Evolutionary conservation across 2,888 invertebrate genomes (phyloP), one percentile per base, ranked within the genome.

Genomic region (Phlogophora meticulosa): DNA sequence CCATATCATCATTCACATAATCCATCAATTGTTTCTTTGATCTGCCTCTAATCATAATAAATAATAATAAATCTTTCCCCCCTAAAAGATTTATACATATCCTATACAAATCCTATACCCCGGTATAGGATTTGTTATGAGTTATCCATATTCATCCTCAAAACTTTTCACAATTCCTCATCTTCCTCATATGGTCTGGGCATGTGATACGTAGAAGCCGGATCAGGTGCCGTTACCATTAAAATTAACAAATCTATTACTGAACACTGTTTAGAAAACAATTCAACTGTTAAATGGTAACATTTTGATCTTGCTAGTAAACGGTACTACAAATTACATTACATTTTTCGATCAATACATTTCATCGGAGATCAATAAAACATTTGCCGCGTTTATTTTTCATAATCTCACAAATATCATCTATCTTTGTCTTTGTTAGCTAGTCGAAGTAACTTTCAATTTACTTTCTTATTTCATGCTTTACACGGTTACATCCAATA

Each of bases 381-480:
- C 46, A 71, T 67, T 73, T 72, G 65, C 51, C 51, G 62, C 63
- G 34, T 61, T 73, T 82, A 83, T 76, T 76, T 80, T 72, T 80
- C 70, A 74, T 81, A 80, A 84, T 78, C 76, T 78, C 62, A 62
- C 67, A 76, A 69, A 83, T 79, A 81, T 60, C 40, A 73, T 77
- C 84, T 80, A 69, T 71, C 81, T 78, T 69, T 69, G 80, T 85
- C 80, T 87, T 85, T 83, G 80, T 79, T 64, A 69, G 28, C 28
- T 28, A 61, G 65, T 64, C 73, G 76, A 80, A 76, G 78, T 76
- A 59, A 82, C 86, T 88, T 90, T 88, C 86, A 86, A 86, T 86
- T 87, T 85, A 78, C 83, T 87, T 87, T 86, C 80, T 82, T 85
- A 85, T 86, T 86, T 81, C 69, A 78, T 72, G 58, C 53, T 72